Base-by-base conservation (phyloP, 2,888 invertebrate genomes). In the Trachelus troglodyta region DNA sequence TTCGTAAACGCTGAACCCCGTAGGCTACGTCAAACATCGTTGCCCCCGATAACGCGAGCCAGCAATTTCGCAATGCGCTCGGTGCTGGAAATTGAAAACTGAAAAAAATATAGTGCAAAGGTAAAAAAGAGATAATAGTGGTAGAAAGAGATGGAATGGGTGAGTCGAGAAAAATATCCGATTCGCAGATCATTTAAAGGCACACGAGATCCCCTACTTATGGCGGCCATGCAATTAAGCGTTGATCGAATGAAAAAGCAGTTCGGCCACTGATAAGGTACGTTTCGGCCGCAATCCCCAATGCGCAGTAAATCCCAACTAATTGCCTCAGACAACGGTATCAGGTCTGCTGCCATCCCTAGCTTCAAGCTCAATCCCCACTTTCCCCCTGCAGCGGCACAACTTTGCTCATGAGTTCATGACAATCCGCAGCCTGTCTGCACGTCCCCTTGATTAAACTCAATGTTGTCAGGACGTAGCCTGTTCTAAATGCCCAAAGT, bases 251-350 rank as follows among this genome's bases (percentile, higher is more conserved):
- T 75, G 77, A 80, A 75, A 81, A 75, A 78, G 73, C 56, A 69
- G 75, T 56, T 77, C 74, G 56, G 73, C 69, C 74, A 68, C 34
- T 40, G 77, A 77, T 68, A 77, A 77, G 77, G 77, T 74, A 77
- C 69, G 74, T 69, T 33, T 69, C 73, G 74, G 77, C 74, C 77
- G 73, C 11, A 69, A 69, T 56, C 33, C 74, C 75, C 74, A 75
- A 75, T 81, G 77, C 80, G 79, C 80, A 82, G 82, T 85, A 86
- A 85, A 86, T 84, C 86, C 83, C 77, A 75, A 82, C 85, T 86
- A 85, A 86, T 86, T 86, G 85, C 83, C 82, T 79, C 77, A 74
- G 82, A 79, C 82, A 81, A 83, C 81, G 73, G 76, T 74, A 76
- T 15, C 68, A 56, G 56, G 23, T 56, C 9, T 23, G 56, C 56